phyloP scores from a whole-genome alignment of 2,797 vertebrate species.

The Eulemur rubriventer region DNA sequence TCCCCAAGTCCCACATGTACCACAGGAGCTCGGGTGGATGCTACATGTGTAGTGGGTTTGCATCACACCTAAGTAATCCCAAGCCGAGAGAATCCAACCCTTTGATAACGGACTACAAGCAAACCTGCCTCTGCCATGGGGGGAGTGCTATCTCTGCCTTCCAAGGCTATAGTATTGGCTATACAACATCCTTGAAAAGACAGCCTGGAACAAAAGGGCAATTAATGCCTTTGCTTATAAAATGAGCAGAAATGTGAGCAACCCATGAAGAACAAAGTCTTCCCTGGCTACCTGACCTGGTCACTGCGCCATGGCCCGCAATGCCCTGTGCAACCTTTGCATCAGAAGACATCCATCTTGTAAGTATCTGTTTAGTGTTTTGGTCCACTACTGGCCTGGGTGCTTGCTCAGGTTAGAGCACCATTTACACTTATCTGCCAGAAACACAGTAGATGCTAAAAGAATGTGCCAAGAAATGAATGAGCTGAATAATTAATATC shows the following conservation, averaged over 20 bases:
- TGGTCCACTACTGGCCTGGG: neutral
- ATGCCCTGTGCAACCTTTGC: neutral
- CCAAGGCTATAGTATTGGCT: neutral
- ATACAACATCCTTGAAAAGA: neutral
- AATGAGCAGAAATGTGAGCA: neutral
- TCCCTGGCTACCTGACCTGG: neutral
- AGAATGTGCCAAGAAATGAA: neutral
- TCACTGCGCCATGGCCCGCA: rapidly evolving
- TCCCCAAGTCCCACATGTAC: neutral
- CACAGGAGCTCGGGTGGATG: neutral
- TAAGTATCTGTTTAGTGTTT: neutral
- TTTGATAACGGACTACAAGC: neutral
- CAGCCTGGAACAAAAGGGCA: neutral
- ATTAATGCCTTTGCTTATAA: neutral
- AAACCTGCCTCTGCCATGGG: neutral
- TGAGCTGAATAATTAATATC: neutral
- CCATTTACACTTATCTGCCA: neutral
- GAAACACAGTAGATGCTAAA: neutral
- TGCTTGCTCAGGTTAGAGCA: neutral
- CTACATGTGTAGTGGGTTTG: neutral
- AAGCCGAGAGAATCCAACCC: neutral
- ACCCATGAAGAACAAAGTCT: neutral
- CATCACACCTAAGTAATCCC: neutral
- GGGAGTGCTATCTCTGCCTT: neutral
- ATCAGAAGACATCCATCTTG: neutral